Evolutionary conservation across 2,113 vertebrate species (phyloP).

Genomic region (Stercorarius parasiticus): DNA sequence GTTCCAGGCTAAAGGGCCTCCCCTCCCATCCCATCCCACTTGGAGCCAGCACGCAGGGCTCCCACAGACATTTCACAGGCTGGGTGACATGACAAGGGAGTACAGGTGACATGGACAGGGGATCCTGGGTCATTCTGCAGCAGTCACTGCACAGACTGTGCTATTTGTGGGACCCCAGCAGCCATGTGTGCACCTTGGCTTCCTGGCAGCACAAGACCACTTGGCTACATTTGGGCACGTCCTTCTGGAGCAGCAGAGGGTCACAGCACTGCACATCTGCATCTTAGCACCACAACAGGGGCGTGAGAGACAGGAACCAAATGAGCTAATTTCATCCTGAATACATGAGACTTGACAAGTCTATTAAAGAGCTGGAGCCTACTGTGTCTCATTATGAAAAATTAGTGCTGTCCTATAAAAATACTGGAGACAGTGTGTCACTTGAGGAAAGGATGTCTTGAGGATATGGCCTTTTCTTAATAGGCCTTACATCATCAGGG

Average conservation of each 20-base stretch:
- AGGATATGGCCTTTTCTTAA: background rate
- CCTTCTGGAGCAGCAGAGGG: background rate
- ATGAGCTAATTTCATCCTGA: conserved; percentile 46
- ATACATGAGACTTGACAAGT: conserved; percentile 44
- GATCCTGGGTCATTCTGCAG: background rate
- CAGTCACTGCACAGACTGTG: background rate
- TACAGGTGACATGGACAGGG: accelerated
- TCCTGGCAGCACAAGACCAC: background rate
- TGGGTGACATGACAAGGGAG: background rate
- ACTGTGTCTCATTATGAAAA: conserved; percentile 51
- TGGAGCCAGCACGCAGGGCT: background rate
- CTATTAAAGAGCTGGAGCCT: conserved; percentile 50
- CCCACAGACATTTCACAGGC: background rate
- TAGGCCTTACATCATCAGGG: conserved; percentile 30
- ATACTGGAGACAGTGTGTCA: conserved; percentile 32
- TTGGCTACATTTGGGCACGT: accelerated
- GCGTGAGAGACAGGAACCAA: conserved; percentile 42
- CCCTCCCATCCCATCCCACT: background rate
- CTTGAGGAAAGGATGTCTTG: conserved; percentile 14
- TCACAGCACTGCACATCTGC: background rate
- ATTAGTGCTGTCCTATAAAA: conserved; percentile 55
- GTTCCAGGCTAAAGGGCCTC: background rate
- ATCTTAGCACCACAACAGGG: conserved; percentile 1
- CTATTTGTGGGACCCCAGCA: background rate
- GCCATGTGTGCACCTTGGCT: background rate